A percentile compares a stretch with the other conserved stretches of the same genome.
Conservation (phyloP, 1,140 invertebrate genomes). For the Drosophila mayri region DNA sequence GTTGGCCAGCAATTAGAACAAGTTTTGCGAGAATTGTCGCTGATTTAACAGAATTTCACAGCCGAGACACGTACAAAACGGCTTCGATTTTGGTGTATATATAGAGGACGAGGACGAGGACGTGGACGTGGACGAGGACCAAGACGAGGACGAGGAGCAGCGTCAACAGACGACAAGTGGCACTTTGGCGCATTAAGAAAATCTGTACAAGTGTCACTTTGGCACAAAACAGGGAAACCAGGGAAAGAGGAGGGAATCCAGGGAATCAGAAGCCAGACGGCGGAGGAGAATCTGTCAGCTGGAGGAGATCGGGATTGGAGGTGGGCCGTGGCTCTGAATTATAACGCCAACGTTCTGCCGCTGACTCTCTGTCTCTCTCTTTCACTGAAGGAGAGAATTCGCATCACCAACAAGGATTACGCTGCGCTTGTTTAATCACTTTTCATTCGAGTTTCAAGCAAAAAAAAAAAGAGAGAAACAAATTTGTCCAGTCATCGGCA, state of each 20-base stretch:
- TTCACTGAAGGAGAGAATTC: constrained; percentile 53
- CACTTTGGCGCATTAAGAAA: constrained; percentile 83
- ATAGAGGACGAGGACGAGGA: too few relatives aligned
- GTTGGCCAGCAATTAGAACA: constrained; percentile 79
- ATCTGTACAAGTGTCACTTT: constrained; percentile 84
- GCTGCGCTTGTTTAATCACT: constrained; percentile 75
- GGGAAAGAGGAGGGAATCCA: background rate
- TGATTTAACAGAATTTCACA: constrained; percentile 77
- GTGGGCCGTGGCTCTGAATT: constrained; percentile 53
- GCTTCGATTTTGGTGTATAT: constrained; percentile 53
- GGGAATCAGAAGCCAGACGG: constrained; percentile 24
- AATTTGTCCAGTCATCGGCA: constrained; percentile 84
- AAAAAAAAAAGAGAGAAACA: constrained; percentile 3
- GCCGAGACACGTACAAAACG: constrained; percentile 71
- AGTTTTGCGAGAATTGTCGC: constrained; percentile 58
- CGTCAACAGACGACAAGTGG: constrained; percentile 81
- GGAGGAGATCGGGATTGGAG: constrained; percentile 28
- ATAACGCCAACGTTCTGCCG: constrained; percentile 72
- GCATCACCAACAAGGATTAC: constrained; percentile 76
- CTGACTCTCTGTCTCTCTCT: too few relatives aligned
- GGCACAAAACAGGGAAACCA: constrained; percentile 54
- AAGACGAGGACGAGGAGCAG: constrained; percentile 52
- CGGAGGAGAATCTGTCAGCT: constrained; percentile 28
- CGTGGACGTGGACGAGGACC: background rate
- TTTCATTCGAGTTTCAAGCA: constrained; percentile 60